phyloP scores from a whole-genome alignment of 2,888 invertebrate species.

The Pandemis heparana region DNA sequence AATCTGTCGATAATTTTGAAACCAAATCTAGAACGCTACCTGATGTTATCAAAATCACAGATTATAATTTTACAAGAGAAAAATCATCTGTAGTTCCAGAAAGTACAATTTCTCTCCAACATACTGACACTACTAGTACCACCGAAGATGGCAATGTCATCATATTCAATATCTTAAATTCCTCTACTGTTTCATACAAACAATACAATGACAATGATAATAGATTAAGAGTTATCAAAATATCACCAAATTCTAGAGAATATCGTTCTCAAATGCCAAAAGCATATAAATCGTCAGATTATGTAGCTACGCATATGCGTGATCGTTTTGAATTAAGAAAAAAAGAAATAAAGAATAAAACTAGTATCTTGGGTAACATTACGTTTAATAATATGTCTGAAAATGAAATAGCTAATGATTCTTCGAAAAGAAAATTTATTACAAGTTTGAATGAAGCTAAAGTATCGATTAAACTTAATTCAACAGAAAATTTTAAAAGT shows the following conservation, averaged over 20 bases:
- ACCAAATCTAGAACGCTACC: background rate
- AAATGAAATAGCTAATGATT: background rate
- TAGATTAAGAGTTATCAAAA: background rate
- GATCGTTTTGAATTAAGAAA: background rate
- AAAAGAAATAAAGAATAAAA: background rate
- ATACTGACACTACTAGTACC: background rate
- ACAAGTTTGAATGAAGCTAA: background rate
- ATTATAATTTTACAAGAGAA: background rate
- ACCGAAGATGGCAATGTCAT: background rate
- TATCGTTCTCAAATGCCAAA: background rate
- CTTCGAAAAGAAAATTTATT: background rate
- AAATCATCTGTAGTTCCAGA: background rate
- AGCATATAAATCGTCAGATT: background rate
- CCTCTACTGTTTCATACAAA: background rate
- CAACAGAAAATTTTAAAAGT: background rate
- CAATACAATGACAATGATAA: background rate
- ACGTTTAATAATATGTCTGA: background rate
- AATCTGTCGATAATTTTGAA: background rate
- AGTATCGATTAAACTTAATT: background rate
- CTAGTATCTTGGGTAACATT: background rate
- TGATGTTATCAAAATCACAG: background rate
- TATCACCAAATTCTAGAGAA: background rate
- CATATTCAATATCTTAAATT: background rate
- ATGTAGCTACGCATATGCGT: background rate
- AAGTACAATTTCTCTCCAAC: background rate